Evolutionary conservation across 2,797 vertebrate species (phyloP).

Genomic region (Luscinia luscinia): DNA sequence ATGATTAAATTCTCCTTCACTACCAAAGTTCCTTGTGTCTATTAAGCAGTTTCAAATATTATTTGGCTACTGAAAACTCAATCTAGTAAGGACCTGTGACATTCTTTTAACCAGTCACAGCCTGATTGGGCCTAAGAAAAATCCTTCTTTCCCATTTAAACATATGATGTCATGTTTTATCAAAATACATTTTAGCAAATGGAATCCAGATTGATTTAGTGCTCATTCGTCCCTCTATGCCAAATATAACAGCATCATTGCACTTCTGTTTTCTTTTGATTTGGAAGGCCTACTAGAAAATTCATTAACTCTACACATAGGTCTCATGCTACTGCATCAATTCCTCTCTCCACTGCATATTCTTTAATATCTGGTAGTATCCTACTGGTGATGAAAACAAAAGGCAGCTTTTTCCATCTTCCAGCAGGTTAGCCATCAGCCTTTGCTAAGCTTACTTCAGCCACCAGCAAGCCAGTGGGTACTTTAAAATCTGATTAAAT

Average conservation of each 20-base stretch:
- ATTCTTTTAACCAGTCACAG: background rate
- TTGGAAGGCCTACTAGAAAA: background rate
- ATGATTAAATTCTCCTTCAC: background rate
- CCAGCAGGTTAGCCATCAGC: background rate
- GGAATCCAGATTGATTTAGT: background rate
- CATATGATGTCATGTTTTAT: background rate
- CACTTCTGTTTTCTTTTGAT: background rate
- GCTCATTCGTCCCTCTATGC: background rate
- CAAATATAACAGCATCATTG: background rate
- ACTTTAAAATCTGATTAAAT: background rate
- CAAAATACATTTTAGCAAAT: background rate
- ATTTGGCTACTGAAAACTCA: background rate
- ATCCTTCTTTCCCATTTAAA: background rate
- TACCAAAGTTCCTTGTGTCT: background rate
- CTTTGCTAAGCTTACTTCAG: background rate
- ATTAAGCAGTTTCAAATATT: background rate
- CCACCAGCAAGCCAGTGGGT: background rate
- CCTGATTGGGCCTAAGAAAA: background rate
- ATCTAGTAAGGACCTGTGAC: fast-evolving
- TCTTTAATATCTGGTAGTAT: background rate
- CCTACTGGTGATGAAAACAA: background rate
- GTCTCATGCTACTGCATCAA: background rate
- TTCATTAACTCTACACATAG: background rate
- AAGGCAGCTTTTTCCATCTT: background rate
- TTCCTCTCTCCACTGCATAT: background rate